These are phyloP conservation scores for Cinclus cinclus DNA, from an alignment of 2,113 vertebrate species.

Conservation along the genomic window DNA sequence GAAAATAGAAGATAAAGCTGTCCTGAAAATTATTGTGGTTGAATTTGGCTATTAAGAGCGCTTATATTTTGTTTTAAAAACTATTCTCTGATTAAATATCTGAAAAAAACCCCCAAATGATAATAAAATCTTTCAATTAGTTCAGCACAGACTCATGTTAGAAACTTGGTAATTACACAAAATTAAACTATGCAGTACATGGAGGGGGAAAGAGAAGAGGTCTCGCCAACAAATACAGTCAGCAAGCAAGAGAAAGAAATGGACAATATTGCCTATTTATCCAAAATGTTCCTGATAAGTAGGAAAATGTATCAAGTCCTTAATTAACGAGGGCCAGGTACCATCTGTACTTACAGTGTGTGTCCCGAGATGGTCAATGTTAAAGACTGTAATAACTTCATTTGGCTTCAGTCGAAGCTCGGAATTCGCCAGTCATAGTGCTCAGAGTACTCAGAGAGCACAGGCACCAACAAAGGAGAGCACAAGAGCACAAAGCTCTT, in stretches of 20 bases:
- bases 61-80: neutral
- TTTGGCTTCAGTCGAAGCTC: neutral
- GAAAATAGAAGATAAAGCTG: neutral
- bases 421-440: fast-evolving
- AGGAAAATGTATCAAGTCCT: neutral
- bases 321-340: neutral
- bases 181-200: neutral
- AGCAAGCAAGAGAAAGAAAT: neutral
- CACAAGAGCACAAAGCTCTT: neutral
- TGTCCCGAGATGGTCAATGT: neutral
- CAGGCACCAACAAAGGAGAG: neutral
- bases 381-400: neutral
- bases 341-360: neutral
- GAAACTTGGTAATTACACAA: neutral
- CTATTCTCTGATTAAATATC: neutral
- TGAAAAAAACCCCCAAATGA: neutral
- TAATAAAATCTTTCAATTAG: neutral
- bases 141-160: neutral
- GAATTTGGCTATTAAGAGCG: neutral
- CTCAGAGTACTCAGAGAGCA: neutral
- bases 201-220: neutral
- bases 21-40: neutral
- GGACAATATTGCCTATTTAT: fast-evolving
- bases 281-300: neutral
- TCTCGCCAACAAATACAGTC: neutral